phyloP scores from a whole-genome alignment of 2,113 vertebrate species.

The Tragelaphus buxtoni region DNA sequence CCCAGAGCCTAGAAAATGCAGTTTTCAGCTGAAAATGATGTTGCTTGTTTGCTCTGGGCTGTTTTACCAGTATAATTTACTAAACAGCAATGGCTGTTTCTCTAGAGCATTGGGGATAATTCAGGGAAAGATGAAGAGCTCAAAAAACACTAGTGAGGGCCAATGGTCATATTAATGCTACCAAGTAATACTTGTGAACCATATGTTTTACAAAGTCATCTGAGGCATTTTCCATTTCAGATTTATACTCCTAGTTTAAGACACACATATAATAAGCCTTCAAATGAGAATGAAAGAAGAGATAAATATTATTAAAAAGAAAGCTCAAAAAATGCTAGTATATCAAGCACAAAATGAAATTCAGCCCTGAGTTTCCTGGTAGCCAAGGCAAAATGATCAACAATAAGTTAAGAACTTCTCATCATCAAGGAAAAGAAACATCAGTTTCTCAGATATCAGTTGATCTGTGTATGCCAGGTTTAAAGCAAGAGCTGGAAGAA shows the following conservation, averaged over 20 bases:
- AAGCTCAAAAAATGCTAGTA: not conserved
- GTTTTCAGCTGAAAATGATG: not conserved
- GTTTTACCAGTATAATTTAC: not conserved
- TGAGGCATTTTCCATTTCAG: not conserved
- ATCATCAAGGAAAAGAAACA: not conserved
- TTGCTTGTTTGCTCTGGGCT: not conserved
- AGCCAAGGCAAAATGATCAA: not conserved
- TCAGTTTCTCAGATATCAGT: not conserved
- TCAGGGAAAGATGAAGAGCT: not conserved
- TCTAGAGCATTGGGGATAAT: not conserved
- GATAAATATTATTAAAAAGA: not conserved
- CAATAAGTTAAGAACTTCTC: constrained; percentile 1
- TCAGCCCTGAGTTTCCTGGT: not conserved
- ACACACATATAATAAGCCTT: not conserved
- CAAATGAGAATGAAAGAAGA: not conserved
- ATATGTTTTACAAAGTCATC: not conserved
- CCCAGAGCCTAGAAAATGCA: not conserved
- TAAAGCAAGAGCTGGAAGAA: not conserved
- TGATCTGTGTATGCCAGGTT: not conserved
- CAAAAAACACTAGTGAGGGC: not conserved
- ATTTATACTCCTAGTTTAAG: not conserved
- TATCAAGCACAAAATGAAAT: not conserved
- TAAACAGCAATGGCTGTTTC: not conserved
- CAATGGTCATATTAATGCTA: not conserved
- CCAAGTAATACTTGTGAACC: constrained; percentile 6